Evolutionary conservation across 1,140 invertebrate species (phyloP), one percentile per base, ranked within the genome.

Genomic region (Eumaeus atala): DNA sequence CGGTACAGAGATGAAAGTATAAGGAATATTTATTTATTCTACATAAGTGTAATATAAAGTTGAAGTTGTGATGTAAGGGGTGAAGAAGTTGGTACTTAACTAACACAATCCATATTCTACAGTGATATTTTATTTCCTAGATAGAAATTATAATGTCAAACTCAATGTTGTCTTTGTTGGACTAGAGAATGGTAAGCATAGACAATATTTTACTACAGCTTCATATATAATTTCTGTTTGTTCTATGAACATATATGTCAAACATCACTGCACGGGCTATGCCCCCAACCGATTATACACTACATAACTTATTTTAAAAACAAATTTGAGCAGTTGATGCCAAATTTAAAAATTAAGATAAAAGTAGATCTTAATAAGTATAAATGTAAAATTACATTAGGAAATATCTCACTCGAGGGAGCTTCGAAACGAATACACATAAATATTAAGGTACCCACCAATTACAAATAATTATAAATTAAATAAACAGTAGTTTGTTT

Each of bases 181-280:
- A 84, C 81, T 84, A 84, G 78, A 84, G 68, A 74, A 67, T 77
- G 77, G 81, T 84, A 81, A 82, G 54, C 59, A 64, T 67, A 66
- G 61, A 73, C 66, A 68, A 62, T 55, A 50, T 55, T 48, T 21
- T 70, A 59, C 62, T 62, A 67, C 61, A 59, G 58, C 11, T 54
- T 60, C 58, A 60, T 58, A 56, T 66, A 60, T 60, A 65, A 58
- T 47, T 49, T 55, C 56, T 61, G 21, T 63, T 62, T 61, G 76
- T 84, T 84, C 77, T 72, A 67, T 58, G 74, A 81, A 84, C 76
- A 68, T 61, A 69, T 69, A 67, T 65, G 63, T 66, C 56, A 65
- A 72, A 51, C 59, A 70, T 69, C 64, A 72, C 60, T 58, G 58
- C 44, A 44, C 18, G 59, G 63, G 77, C 77, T 76, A 64, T 61